Conservation (phyloP, 1,140 invertebrate species). For the Bombus haemorrhoidalis region DNA sequence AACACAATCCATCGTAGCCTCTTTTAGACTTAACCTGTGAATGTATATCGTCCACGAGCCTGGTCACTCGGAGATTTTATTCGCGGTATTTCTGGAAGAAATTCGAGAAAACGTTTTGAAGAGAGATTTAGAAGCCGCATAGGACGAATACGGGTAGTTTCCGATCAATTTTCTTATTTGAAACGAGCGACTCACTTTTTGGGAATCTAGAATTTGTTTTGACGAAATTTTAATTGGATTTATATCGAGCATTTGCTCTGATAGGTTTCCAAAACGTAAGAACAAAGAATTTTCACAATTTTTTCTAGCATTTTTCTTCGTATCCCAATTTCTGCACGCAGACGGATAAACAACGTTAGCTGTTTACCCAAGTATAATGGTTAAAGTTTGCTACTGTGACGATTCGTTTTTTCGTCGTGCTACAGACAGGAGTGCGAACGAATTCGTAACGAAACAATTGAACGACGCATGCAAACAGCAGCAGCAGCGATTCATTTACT, state of each 20-base stretch:
- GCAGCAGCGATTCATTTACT: slow-evolving; percentile 19
- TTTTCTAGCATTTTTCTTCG: neutral
- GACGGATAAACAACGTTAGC: neutral
- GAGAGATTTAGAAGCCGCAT: too few relatives aligned
- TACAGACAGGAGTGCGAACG: neutral
- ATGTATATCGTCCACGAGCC: neutral
- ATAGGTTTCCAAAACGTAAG: neutral
- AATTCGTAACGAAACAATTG: slow-evolving; percentile 50
- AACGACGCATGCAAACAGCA: neutral
- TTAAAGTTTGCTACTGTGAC: slow-evolving; percentile 1
- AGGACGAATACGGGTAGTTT: too few relatives aligned
- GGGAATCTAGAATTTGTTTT: neutral
- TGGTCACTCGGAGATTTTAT: neutral
- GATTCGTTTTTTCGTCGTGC: slow-evolving; percentile 4
- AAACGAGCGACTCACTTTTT: neutral
- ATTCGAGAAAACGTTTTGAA: neutral
- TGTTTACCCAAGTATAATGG: slow-evolving; percentile 22
- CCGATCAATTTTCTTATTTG: neutral
- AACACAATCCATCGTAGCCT: slow-evolving; percentile 70
- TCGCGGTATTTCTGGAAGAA: neutral
- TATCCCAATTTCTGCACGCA: neutral
- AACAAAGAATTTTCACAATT: neutral
- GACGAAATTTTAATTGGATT: neutral
- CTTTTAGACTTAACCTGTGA: slow-evolving; percentile 20
- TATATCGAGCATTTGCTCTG: too few relatives aligned